Evolutionary conservation across 2,797 vertebrate species (phyloP).

Genomic region (Ctenopoma multispine): DNA sequence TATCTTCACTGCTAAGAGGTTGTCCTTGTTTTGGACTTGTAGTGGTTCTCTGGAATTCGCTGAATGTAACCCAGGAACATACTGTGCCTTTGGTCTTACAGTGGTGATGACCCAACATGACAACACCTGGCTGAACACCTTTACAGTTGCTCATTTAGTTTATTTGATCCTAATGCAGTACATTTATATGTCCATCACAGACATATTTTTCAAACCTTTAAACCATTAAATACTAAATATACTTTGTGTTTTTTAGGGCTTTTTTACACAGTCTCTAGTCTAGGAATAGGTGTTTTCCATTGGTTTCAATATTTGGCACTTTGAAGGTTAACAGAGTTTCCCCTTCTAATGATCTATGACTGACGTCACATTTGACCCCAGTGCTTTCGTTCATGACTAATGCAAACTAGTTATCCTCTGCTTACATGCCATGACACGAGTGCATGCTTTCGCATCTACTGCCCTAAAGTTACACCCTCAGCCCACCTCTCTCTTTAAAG

Average conservation of each 20-base stretch:
- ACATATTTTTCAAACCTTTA: too few species aligned
- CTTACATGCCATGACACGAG: background rate
- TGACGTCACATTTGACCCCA: slow-evolving; percentile 20
- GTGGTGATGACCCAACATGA: slow-evolving; percentile 19
- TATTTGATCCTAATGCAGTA: background rate
- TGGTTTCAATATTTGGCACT: slow-evolving; percentile 16
- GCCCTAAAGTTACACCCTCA: background rate
- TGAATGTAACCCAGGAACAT: slow-evolving; percentile 39
- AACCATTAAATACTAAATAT: too few species aligned
- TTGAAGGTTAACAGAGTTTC: slow-evolving; percentile 28
- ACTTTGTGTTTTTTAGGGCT: background rate
- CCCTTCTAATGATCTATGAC: slow-evolving; percentile 26
- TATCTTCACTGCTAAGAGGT: slow-evolving; percentile 19
- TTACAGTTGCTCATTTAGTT: slow-evolving; percentile 26
- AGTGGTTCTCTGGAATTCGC: slow-evolving; percentile 35
- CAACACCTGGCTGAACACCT: slow-evolving; percentile 15
- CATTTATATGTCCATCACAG: background rate
- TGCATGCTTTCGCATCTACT: background rate
- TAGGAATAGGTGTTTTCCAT: slow-evolving; percentile 9
- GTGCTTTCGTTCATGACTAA: slow-evolving; percentile 17
- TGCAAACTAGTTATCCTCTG: too few species aligned
- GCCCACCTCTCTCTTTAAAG: background rate
- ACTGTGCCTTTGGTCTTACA: slow-evolving; percentile 17
- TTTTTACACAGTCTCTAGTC: background rate
- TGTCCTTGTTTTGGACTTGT: slow-evolving; percentile 22